Conservation (phyloP, 2,797 vertebrate species). For the Rhinichthys osculus region DNA sequence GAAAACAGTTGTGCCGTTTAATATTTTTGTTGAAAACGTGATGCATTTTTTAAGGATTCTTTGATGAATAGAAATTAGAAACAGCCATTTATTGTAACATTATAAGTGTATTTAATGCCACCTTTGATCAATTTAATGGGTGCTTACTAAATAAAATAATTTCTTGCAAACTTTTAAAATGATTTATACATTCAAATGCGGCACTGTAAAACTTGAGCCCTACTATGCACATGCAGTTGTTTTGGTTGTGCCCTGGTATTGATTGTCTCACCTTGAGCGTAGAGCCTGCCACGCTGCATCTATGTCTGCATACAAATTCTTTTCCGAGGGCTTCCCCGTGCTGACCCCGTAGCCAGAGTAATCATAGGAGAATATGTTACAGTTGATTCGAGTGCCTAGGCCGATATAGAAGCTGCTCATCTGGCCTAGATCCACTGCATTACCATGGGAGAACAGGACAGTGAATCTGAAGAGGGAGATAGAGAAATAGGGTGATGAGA, state of each 20-base stretch:
- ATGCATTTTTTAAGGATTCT: neutral
- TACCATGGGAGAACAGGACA: conserved; percentile 88
- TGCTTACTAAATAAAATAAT: neutral
- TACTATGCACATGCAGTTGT: neutral
- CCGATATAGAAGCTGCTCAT: conserved; percentile 92
- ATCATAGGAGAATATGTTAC: conserved; percentile 92
- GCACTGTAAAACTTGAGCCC: neutral
- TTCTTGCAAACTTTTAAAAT: neutral
- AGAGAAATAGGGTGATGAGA: conserved; percentile 26
- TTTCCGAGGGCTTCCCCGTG: conserved; percentile 86
- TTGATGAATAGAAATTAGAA: neutral
- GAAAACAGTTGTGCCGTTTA: neutral
- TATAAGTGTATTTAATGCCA: neutral
- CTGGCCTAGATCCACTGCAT: conserved; percentile 90
- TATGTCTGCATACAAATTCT: conserved; percentile 89
- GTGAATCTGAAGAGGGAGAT: conserved; percentile 79
- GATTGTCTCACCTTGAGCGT: conserved; percentile 79
- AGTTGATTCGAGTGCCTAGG: conserved; percentile 87
- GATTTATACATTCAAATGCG: neutral
- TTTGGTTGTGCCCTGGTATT: neutral
- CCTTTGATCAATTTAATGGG: neutral
- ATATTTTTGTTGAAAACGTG: neutral
- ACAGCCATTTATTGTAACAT: neutral
- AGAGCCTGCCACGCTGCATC: conserved; percentile 92
- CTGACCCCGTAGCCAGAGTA: conserved; percentile 89